phyloP scores from a whole-genome alignment of 2,888 invertebrate genomes.

The Xanthorhoe spadicearia region DNA sequence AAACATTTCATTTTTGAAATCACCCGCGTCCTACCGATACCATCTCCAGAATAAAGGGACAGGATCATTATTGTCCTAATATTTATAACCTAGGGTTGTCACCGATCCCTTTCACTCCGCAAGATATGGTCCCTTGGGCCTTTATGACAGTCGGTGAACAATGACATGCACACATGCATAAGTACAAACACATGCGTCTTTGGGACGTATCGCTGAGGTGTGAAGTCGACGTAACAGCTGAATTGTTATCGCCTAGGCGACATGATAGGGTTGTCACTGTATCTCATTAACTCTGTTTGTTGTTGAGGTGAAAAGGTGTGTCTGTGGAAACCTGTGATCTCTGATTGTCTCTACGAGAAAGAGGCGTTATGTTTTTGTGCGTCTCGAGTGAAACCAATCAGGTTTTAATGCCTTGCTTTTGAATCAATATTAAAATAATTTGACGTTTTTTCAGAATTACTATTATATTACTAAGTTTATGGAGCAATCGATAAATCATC shows the following conservation, averaged over 20 bases:
- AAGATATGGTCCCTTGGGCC: slow-evolving; percentile 38
- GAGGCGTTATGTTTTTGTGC: not conserved
- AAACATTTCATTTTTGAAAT: slow-evolving; percentile 29
- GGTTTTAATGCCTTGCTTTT: too few species aligned
- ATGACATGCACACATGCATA: slow-evolving; percentile 35
- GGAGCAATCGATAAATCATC: too few species aligned
- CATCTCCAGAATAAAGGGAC: slow-evolving; percentile 33
- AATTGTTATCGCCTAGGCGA: slow-evolving; percentile 69
- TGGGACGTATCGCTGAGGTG: slow-evolving; percentile 62
- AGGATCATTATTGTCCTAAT: slow-evolving; percentile 34
- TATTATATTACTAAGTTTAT: too few species aligned
- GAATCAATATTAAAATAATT: too few species aligned
- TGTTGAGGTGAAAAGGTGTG: not conserved
- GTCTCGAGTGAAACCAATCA: too few species aligned
- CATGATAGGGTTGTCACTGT: slow-evolving; percentile 46
- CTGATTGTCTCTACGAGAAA: not conserved
- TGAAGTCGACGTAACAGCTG: slow-evolving; percentile 65
- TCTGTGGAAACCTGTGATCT: not conserved
- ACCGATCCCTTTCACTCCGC: slow-evolving; percentile 31
- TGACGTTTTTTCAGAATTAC: too few species aligned
- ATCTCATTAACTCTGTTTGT: slow-evolving; percentile 17
- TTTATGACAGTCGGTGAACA: slow-evolving; percentile 38
- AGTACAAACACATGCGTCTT: slow-evolving; percentile 43
- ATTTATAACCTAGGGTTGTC: slow-evolving; percentile 38
- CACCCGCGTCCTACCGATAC: slow-evolving; percentile 27